phyloP scores from a whole-genome alignment of 2,888 invertebrate genomes.

The Temnothorax unifasciatus region DNA sequence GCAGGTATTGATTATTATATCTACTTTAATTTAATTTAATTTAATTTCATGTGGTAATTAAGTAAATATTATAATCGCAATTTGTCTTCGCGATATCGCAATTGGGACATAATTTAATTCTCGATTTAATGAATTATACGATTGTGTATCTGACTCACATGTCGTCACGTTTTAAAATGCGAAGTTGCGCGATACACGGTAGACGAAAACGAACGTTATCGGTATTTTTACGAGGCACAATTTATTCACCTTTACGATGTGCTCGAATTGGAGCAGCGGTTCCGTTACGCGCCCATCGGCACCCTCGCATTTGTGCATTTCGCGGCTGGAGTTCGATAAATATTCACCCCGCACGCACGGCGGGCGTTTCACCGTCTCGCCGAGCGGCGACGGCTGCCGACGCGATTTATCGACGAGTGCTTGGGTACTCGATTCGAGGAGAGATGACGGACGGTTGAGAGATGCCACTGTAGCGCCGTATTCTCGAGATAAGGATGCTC shows the following conservation, averaged over 20 bases:
- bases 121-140: background rate
- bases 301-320: constrained; percentile 35
- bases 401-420: constrained; percentile 51
- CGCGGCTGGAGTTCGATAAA: constrained; percentile 37
- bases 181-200: background rate
- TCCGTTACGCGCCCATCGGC: constrained; percentile 13
- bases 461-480: constrained; percentile 31
- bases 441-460: constrained; percentile 48
- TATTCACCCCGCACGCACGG: constrained; percentile 16
- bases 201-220: constrained; percentile 5
- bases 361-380: background rate
- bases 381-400: constrained; percentile 18
- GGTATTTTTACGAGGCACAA: constrained; percentile 17
- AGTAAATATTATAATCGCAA: background rate
- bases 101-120: constrained; percentile 7
- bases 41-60: background rate
- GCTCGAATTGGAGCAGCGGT: background rate
- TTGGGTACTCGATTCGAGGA: constrained; percentile 31
- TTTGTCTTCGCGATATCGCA: background rate
- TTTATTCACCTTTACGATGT: constrained; percentile 27
- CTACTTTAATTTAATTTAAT: background rate
- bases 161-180: background rate
- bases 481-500: constrained; percentile 48
- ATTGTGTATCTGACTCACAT: background rate
- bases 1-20: background rate